Evolutionary conservation across 92 coral and sea anemone genomes (phyloP), one percentile per base, ranked within the genome.

Genomic region (Anthopleura xanthogrammica): DNA sequence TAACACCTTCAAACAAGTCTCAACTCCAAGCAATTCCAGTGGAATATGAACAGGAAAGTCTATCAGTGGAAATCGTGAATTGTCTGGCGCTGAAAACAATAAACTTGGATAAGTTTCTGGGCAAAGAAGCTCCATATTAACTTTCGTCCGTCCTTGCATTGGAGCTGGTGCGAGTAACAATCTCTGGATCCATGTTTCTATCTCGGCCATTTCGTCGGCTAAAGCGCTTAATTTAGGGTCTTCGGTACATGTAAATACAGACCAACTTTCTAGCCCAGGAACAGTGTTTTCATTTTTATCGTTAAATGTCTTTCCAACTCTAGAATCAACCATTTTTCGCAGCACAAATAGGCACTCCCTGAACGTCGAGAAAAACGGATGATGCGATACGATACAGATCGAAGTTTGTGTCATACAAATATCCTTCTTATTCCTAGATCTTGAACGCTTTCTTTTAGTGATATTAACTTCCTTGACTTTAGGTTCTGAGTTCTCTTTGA

Each of bases 11-110:
- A 97, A 85, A 86, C 98, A 97, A 12, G 97, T 97, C 76, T 97
- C 99, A 16, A 97, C 99, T 13, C 99, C 99, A 39, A 97, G 97
- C 58, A 97, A 85, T 85, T 97, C 99, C 83, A 97, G 83, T 9
- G 99, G 99, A 72, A 97, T 95, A 82, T 97, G 99, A 14, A 97
- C 93, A 5, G 99, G 99, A 75, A 97, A 97, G 65, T 97, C 99
- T 72, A 97, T 86, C 58, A 97, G 90, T 7, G 98, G 92, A 86
- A 97, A 94, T 52, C 99, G 87, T 75, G 85, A 85, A 22, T 90
- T 79, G 46, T 97, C 99, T 5, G 99, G 98, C 39, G 89, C 75
- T 3, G 99, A 98, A 84, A 97, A 97, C 40, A 91, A 90, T 39
- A 97, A 85, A 20, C 98, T 89, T 0, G 99, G 94, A 73, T 97